Base-by-base conservation (phyloP, 2,797 vertebrate species). In the Pygocentrus nattereri region DNA sequence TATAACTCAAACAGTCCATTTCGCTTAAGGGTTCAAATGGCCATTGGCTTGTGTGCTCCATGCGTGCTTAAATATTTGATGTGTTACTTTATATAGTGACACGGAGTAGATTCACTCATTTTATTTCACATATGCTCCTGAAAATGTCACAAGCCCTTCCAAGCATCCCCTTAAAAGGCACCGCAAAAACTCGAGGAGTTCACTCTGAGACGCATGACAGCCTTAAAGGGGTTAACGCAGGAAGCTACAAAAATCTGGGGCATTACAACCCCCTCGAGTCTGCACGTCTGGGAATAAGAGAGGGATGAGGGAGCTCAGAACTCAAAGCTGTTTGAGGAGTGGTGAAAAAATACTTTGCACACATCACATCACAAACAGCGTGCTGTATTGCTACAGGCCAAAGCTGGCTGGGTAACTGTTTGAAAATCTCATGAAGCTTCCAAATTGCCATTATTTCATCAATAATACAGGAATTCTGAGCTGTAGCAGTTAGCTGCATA, bases 391-490 rank as follows among this genome's bases (percentile, higher is more conserved):
- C 61, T 59, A 31, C 47, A 10, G 76, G 61, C 59, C 21, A 50
- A 7, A 76, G 15, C 18, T 15, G 49, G 38, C 44, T 76, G 52
- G 61, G 30, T 62, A 64, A 38, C 58, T 61, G 54, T 54, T 73
- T 31, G 16, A 49, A 81, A 77, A 41, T 19, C 67, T 81, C 25
- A 44, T 50, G 19, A 58, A 13, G 56, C 27, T 25, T n/a, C 44
- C 73, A 77, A n/a, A 49, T 44, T 31, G 72, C 64, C 79, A 52
- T 82, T 79, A 71, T 73, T 56, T 47, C 76, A 82, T 85, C 72
- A 82, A 82, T 85, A 79, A 82, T 79, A 59, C 72, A 85, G 31
- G n/a, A 34, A 34, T n/a, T 68, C 47, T 78, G 50, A 10, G 59
- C 11, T 59, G 8, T 10, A 68, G 61, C 67, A 64, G 21, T 72